phyloP scores from a whole-genome alignment of 1,140 invertebrate genomes.

The Diabrotica undecimpunctata region DNA sequence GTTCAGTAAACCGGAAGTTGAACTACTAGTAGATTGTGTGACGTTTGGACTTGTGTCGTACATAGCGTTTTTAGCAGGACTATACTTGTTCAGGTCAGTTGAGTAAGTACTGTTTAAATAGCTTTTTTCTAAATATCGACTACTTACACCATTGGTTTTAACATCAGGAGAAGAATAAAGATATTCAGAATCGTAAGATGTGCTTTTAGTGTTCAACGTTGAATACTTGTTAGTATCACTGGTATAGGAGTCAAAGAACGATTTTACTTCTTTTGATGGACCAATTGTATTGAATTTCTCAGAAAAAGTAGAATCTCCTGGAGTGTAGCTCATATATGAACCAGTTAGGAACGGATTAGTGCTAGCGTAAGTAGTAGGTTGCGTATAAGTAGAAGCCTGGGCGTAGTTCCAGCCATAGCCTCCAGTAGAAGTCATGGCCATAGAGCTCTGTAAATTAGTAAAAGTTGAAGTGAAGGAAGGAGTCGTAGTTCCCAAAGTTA shows the following conservation, averaged over 20 bases:
- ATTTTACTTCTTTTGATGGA: conserved; percentile 39
- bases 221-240: conserved; percentile 35
- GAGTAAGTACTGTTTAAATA: conserved; percentile 36
- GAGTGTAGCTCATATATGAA: conserved; percentile 51
- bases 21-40: conserved; percentile 27
- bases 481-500: conserved; percentile 51
- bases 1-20: conserved; percentile 33
- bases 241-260: conserved; percentile 40
- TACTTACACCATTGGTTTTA: conserved; percentile 38
- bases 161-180: conserved; percentile 21
- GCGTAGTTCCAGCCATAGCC: conserved; percentile 35
- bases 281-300: conserved; percentile 44
- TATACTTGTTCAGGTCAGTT: conserved; percentile 36
- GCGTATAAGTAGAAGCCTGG: conserved; percentile 43
- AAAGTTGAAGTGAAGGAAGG: conserved; percentile 41
- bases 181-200: conserved; percentile 30
- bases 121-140: conserved; percentile 36
- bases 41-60: conserved; percentile 31
- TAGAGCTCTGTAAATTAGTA: conserved; percentile 42
- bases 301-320: conserved; percentile 34
- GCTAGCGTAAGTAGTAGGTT: conserved; percentile 47
- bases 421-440: conserved; percentile 45
- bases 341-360: conserved; percentile 58
- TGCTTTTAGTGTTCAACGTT: conserved; percentile 34
- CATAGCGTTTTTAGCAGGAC: conserved; percentile 29